Percentiles rank a stretch among this genome's conserved stretches.
These are phyloP conservation scores for Meandrusa payeni DNA, from an alignment of 2,888 invertebrate species.

Conservation along the genomic window DNA sequence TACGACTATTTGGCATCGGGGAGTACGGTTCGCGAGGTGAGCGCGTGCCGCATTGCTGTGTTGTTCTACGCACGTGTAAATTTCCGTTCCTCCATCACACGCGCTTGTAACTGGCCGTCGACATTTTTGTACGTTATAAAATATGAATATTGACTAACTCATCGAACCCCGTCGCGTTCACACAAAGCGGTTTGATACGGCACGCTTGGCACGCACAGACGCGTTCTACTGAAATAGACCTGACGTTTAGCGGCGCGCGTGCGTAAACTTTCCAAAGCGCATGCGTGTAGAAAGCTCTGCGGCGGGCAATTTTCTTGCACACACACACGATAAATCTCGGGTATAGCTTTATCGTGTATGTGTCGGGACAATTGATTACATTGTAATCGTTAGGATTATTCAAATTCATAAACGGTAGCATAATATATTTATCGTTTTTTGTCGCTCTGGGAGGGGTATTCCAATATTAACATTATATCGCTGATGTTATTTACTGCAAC, in stretches of 20 bases:
- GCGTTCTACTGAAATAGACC: slow-evolving; percentile 70
- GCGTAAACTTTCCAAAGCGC: slow-evolving; percentile 46
- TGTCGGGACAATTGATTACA: too few species aligned
- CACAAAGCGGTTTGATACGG: slow-evolving; percentile 35
- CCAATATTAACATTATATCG: too few species aligned
- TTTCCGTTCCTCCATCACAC: slow-evolving; percentile 7
- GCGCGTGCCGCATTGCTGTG: slow-evolving; percentile 62
- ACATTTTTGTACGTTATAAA: slow-evolving; percentile 1
- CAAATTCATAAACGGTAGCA: too few species aligned
- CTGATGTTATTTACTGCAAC: too few species aligned
- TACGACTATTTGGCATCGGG: slow-evolving; percentile 53
- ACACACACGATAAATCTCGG: too few species aligned
- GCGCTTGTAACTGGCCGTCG: neutral
- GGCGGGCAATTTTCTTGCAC: neutral
- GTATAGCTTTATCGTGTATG: too few species aligned
- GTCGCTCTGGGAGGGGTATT: too few species aligned
- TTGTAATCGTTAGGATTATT: too few species aligned
- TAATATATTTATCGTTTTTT: too few species aligned
- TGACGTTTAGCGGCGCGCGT: slow-evolving; percentile 62
- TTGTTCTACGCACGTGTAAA: slow-evolving; percentile 38
- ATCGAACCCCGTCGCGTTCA: slow-evolving; percentile 21
- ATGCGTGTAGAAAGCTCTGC: slow-evolving; percentile 36
- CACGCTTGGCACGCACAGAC: slow-evolving; percentile 39
- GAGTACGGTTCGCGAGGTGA: slow-evolving; percentile 48
- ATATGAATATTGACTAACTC: slow-evolving; percentile 3